Conservation (phyloP, 2,797 vertebrate genomes). For the Sebastes itinus region DNA sequence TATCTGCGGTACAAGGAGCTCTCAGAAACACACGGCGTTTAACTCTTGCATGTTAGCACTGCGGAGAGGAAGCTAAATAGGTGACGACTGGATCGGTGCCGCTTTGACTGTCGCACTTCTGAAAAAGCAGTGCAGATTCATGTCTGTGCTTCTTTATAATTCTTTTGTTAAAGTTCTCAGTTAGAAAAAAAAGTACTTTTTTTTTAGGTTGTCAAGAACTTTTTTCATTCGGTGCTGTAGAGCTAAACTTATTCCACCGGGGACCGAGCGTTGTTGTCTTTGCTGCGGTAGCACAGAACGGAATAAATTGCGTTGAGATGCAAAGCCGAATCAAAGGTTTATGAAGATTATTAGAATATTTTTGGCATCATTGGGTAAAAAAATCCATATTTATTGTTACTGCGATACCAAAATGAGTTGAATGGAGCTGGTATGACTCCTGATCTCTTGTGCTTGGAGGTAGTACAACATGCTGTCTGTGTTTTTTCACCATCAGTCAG, state of each 20-base stretch:
- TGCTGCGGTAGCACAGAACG: constrained; percentile 6
- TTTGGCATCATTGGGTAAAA: too few relatives aligned
- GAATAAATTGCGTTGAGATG: not conserved
- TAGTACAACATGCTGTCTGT: too few relatives aligned
- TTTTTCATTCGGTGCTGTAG: not conserved
- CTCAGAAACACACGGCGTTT: constrained; percentile 27
- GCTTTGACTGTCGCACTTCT: constrained; percentile 39
- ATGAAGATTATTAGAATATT: too few relatives aligned
- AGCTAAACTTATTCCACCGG: constrained; percentile 17
- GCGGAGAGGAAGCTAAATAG: constrained; percentile 9
- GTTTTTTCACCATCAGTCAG: too few relatives aligned
- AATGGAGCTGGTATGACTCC: too few relatives aligned
- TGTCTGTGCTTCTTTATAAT: not conserved
- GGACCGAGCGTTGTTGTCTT: constrained; percentile 38
- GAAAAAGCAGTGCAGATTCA: constrained; percentile 9
- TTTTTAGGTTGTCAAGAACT: not conserved
- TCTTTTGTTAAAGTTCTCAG: constrained; percentile 30
- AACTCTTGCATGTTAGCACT: not conserved
- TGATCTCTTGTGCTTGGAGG: too few relatives aligned
- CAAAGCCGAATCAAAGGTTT: constrained; percentile 36
- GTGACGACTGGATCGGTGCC: constrained; percentile 9
- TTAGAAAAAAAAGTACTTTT: constrained; percentile 3
- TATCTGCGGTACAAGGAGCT: not conserved
- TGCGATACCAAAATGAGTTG: too few relatives aligned
- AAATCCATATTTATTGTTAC: too few relatives aligned